Conservation (phyloP, 1,140 invertebrate species). For the Drosophila sucinea region DNA sequence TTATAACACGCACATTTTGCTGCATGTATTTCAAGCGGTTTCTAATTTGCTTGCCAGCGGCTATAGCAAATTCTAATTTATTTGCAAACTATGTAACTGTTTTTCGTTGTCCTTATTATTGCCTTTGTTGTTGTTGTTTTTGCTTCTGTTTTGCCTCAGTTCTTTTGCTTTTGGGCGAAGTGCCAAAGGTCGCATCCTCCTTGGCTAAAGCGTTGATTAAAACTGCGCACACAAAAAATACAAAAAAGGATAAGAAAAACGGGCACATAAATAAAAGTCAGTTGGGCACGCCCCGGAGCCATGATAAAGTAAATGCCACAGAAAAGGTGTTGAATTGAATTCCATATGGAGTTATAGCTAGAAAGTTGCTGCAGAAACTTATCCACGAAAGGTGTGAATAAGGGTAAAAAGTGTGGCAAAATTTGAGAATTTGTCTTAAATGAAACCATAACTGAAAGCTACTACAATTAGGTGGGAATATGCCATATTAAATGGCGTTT, state of each 20-base stretch:
- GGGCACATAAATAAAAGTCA: slow-evolving; percentile 44
- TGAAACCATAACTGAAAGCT: not conserved
- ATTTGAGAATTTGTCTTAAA: not conserved
- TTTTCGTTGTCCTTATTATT: slow-evolving; percentile 24
- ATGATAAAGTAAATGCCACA: slow-evolving; percentile 26
- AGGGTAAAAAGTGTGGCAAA: not conserved
- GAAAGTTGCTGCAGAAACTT: not conserved
- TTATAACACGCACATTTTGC: slow-evolving; percentile 66
- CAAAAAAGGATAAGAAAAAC: slow-evolving; percentile 10
- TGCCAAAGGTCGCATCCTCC: slow-evolving; percentile 16
- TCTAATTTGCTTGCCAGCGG: slow-evolving; percentile 74
- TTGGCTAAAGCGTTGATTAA: slow-evolving; percentile 39
- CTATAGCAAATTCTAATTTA: slow-evolving; percentile 77
- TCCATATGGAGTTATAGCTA: slow-evolving; percentile 7
- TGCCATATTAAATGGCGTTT: too few species aligned
- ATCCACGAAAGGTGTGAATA: not conserved
- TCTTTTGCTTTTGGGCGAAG: slow-evolving; percentile 3
- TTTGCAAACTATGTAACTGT: slow-evolving; percentile 69
- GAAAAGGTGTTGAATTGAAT: slow-evolving; percentile 26
- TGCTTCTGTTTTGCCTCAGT: slow-evolving; percentile 2
- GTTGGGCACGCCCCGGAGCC: slow-evolving; percentile 20
- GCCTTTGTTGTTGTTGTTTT: slow-evolving; percentile 13
- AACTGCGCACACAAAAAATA: slow-evolving; percentile 16
- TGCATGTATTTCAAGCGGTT: slow-evolving; percentile 64
- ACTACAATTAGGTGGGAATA: not conserved